Base-by-base conservation (phyloP, 1,140 invertebrate species). In the Zaprionus davidi region DNA sequence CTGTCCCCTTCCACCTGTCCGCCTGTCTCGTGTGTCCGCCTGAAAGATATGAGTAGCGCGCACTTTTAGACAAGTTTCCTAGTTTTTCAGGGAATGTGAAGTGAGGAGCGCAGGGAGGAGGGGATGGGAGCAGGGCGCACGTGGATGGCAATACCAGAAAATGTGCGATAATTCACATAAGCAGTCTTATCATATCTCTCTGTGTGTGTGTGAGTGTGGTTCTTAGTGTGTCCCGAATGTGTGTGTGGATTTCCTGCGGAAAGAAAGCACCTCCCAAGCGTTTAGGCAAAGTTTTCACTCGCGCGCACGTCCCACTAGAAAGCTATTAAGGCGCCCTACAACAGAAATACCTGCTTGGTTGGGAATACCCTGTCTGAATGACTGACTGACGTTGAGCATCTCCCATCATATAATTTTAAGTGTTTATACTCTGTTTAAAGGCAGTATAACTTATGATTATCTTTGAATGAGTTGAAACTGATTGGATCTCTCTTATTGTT, bases 111-210 rank as follows among this genome's bases (percentile, higher is more conserved):
- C 31, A 11, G 31, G 31, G 31, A 9, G 4, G 46, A 7, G 55
- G 22, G 5, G 7, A 34, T 36, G 56, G 73, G 44, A 51, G 26
- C 58, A 17, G 38, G 63, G 38, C 11, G 55, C 53, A 66, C 62
- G 68, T 75, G 72, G 58, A 62, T 74, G 67, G 67, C 66, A 75
- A 55, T 67, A 53, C 77, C 79, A 67, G 74, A 84, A 88, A 84
- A 90, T 88, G 85, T 88, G 81, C 85, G 84, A 88, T 88, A 88
- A 88, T 88, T 88, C 85, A 90, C 84, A 88, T 88, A 84, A 88
- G 85, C 75, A 87, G 79, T 87, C 74, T 88, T 87, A 87, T 88
- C 84, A 88, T 80, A 57, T 76, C 77, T 76, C 78, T 36, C 51
- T 55, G 55, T 60, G 53, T 44, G 11, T 65, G 11, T 65, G 34